Evolutionary conservation across 2,113 vertebrate species (phyloP).

Genomic region (Mastomys natalensis): DNA sequence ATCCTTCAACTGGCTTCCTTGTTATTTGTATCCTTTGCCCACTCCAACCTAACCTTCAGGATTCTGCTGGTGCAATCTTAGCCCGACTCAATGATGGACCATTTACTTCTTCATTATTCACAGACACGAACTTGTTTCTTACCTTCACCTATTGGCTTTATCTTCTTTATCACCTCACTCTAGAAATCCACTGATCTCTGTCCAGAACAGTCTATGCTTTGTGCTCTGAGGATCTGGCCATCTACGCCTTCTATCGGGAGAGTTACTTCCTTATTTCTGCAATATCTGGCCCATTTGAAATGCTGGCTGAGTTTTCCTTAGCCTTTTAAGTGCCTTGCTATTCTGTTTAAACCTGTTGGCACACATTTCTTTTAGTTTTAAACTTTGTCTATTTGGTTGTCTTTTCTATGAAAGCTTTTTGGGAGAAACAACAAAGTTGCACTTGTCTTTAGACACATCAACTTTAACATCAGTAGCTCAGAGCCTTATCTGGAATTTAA

Average conservation of each 20-base stretch:
- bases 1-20: neutral
- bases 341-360: neutral
- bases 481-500: neutral
- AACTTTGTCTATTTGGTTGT: neutral
- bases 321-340: neutral
- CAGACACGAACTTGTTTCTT: neutral
- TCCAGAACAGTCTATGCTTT: neutral
- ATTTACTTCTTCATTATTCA: neutral
- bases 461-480: neutral
- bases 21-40: neutral
- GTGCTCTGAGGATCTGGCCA: neutral
- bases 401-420: neutral
- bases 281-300: neutral
- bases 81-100: neutral
- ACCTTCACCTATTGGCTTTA: neutral
- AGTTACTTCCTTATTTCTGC: neutral
- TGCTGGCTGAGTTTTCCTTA: neutral
- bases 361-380: neutral
- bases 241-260: neutral
- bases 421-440: neutral
- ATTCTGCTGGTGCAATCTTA: neutral
- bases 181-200: neutral
- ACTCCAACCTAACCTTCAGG: neutral
- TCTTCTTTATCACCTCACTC: neutral
- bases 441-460: neutral